A percentile compares a stretch with the other conserved stretches of the same genome.
These are phyloP conservation scores for Epicauta chinensis DNA, from an alignment of 1,140 invertebrate genomes.

Conservation along the genomic window DNA sequence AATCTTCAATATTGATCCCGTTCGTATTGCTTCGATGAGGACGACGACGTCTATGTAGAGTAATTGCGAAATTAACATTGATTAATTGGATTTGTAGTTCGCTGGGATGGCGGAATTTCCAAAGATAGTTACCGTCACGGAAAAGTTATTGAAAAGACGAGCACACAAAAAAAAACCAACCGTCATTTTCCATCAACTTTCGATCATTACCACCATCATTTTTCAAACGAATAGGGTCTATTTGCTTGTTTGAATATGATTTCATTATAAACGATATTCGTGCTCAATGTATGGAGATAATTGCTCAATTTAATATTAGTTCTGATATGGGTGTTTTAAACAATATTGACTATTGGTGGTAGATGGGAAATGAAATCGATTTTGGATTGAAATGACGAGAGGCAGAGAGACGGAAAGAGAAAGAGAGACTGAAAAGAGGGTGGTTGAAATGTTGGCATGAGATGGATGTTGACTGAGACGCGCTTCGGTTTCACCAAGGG, in stretches of 20 bases:
- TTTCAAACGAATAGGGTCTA: too few relatives aligned
- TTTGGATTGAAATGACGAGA: slow-evolving; percentile 1
- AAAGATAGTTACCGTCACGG: too few relatives aligned
- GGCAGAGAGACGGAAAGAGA: too few relatives aligned
- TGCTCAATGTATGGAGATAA: slow-evolving; percentile 14
- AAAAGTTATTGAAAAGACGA: too few relatives aligned
- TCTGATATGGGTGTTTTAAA: slow-evolving; percentile 6
- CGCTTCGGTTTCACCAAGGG: slow-evolving; percentile 7
- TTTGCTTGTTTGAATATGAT: too few relatives aligned
- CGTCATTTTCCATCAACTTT: too few relatives aligned
- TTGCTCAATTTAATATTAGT: slow-evolving; percentile 14
- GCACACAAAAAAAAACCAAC: too few relatives aligned
- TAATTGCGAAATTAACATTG: slow-evolving; percentile 13
- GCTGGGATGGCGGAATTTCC: neutral
- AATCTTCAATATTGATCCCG: too few relatives aligned
- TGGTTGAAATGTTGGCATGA: too few relatives aligned
- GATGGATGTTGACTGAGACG: slow-evolving; percentile 9
- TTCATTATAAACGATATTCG: slow-evolving; percentile 7
- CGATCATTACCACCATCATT: too few relatives aligned
- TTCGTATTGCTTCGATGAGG: neutral
- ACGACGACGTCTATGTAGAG: neutral
- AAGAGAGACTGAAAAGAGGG: too few relatives aligned
- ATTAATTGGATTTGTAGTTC: slow-evolving; percentile 7
- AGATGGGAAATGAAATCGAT: slow-evolving; percentile 3
- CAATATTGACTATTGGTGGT: neutral